Percentiles rank a stretch among this genome's conserved stretches.
These are phyloP conservation scores for Leucophora obtusa DNA, from an alignment of 2,888 invertebrate species.

Conservation along the genomic window DNA sequence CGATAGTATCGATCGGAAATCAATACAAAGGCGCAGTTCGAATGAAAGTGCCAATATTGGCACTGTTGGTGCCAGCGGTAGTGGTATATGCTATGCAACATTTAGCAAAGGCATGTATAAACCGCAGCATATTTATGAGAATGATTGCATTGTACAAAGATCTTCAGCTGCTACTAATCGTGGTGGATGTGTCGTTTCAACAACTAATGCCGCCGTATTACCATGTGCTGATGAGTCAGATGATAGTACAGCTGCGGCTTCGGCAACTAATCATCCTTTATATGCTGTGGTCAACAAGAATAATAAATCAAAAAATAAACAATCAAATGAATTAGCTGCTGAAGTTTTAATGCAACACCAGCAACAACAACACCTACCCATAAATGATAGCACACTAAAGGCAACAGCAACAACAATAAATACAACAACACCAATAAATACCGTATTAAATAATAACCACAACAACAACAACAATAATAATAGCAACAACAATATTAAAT, in stretches of 20 bases:
- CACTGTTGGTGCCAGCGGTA: slow-evolving; percentile 27
- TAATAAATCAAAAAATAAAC: slow-evolving; percentile 78
- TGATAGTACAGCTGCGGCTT: slow-evolving; percentile 21
- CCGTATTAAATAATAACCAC: slow-evolving; percentile 63
- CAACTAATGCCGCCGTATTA: slow-evolving; percentile 16
- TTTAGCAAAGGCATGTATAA: slow-evolving; percentile 66
- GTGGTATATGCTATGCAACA: slow-evolving; percentile 59
- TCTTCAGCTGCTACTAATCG: slow-evolving; percentile 50
- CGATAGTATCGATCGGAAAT: slow-evolving; percentile 66
- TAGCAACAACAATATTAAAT: slow-evolving; percentile 66
- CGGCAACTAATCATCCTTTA: slow-evolving; percentile 72
- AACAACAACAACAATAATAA: slow-evolving; percentile 68
- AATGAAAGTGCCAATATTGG: slow-evolving; percentile 53
- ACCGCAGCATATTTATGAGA: slow-evolving; percentile 74
- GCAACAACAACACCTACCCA: slow-evolving; percentile 66
- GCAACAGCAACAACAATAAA: slow-evolving; percentile 4
- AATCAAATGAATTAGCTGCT: slow-evolving; percentile 68
- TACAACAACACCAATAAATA: slow-evolving; percentile 68
- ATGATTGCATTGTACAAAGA: slow-evolving; percentile 73
- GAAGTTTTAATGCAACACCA: slow-evolving; percentile 72
- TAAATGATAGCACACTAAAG: slow-evolving; percentile 26
- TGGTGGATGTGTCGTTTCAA: slow-evolving; percentile 37
- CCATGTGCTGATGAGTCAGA: slow-evolving; percentile 39
- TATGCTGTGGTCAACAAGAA: slow-evolving; percentile 79
- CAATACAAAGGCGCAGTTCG: slow-evolving; percentile 59